A percentile compares a stretch with the other conserved stretches of the same genome.
Evolutionary conservation across 2,113 vertebrate genomes (phyloP).

Genomic region (Ardeotis arabs): DNA sequence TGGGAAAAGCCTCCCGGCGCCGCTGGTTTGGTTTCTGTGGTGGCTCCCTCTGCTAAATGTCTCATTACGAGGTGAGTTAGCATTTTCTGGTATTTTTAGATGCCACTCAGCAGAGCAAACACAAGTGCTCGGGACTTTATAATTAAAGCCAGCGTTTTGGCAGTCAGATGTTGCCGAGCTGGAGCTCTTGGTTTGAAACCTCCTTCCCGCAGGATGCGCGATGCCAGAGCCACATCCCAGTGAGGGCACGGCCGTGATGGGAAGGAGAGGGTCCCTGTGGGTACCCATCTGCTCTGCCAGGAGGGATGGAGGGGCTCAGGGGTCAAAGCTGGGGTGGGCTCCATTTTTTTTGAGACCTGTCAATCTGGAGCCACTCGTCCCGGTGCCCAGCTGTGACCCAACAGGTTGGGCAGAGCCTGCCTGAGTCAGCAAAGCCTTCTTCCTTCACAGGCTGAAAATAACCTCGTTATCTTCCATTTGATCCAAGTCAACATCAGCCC

Average conservation of each 20-base stretch:
- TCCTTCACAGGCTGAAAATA: slow-evolving; percentile 30
- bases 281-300: background rate
- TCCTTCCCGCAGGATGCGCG: accelerated
- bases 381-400: accelerated
- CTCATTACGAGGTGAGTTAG: background rate
- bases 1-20: background rate
- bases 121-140: background rate
- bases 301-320: background rate
- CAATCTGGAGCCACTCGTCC: background rate
- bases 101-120: background rate
- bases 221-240: accelerated
- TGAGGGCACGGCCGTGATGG: accelerated
- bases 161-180: background rate
- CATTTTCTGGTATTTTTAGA: slow-evolving; percentile 1
- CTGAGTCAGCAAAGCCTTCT: slow-evolving; percentile 23
- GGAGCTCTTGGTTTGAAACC: background rate
- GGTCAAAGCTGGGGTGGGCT: background rate
- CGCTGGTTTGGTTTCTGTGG: background rate
- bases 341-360: background rate
- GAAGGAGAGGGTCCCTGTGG: background rate
- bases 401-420: background rate
- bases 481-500: background rate
- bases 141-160: slow-evolving; percentile 20
- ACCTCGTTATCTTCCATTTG: background rate
- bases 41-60: background rate